Base-by-base conservation (phyloP, 2,797 vertebrate genomes). In the Melanotaenia pygmaea region DNA sequence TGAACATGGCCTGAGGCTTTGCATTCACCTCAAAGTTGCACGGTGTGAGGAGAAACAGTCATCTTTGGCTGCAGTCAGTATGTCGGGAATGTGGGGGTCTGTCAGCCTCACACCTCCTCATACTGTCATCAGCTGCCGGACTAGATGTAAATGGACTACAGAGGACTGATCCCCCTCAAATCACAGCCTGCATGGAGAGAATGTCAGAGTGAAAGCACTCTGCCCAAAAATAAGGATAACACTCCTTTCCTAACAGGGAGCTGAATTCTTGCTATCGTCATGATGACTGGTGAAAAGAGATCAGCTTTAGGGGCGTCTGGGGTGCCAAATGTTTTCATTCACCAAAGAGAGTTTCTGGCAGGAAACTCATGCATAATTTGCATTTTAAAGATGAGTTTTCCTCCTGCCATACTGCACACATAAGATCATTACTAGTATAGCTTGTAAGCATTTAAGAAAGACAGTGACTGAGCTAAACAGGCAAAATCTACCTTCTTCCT, bases 31-130 rank as follows among this genome's bases (percentile, higher is more conserved):
- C 61, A 0, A 59, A 22, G 43, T 51, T 16, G 12, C 54, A 18
- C 61, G 59, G 58, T 80, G 68, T 75, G 43, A 80, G 64, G 20
- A 70, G 60, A 72, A 66, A 35, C 79, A 4, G 61, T 51, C 28
- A 24, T 69, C 20, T 68, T 40, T 54, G 9, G 45, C 64, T 35
- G 37, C 40, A 30, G 47, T 30, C 70, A 82, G 70, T 88, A 90
- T 90, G 65, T 77, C 40, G 79, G 83, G 81, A 89, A 89, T 59
- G 68, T 82, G 71, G 71, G 71, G 51, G 26, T 40, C 57, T 40
- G 43, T 68, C 80, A 64, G 69, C 73, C 64, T 69, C 58, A 38
- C 43, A 12, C 70, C 56, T 74, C 73, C 67, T 18, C 14, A 14
- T 37, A 43, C 70, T 87, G 72, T 79, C 85, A 86, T 79, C 74